Evolutionary conservation across 2,113 vertebrate genomes (phyloP).

Genomic region (Oryzias javanicus): DNA sequence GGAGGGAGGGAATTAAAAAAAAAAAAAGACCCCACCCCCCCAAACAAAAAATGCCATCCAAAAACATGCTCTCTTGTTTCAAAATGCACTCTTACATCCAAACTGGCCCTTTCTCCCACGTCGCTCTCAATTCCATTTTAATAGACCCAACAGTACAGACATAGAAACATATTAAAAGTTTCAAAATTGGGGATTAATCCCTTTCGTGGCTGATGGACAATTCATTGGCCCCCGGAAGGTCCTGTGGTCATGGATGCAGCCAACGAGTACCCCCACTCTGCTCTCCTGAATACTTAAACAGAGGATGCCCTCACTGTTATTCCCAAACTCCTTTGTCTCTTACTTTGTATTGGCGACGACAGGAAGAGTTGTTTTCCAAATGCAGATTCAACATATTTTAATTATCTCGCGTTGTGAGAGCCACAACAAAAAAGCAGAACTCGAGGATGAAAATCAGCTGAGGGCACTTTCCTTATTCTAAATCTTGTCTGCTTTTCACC

Average conservation of each 20-base stretch:
- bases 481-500: constrained; percentile 31
- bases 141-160: constrained; percentile 33
- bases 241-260: constrained; percentile 30
- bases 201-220: constrained; percentile 24
- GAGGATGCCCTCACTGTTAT: constrained; percentile 1
- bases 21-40: constrained; percentile 35
- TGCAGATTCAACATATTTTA: constrained; percentile 22
- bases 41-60: constrained; percentile 64
- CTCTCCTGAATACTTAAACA: constrained; percentile 9
- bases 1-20: constrained; percentile 51
- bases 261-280: constrained; percentile 21
- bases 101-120: constrained; percentile 51
- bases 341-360: constrained; percentile 12
- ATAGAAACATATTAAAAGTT: constrained; percentile 66
- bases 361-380: constrained; percentile 2
- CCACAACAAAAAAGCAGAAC: constrained; percentile 40
- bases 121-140: constrained; percentile 39
- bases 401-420: constrained; percentile 20
- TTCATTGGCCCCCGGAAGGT: constrained; percentile 35
- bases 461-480: constrained; percentile 31
- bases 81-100: constrained; percentile 67
- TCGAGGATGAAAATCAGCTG: constrained; percentile 23
- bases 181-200: constrained; percentile 40
- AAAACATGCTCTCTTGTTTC: constrained; percentile 72
- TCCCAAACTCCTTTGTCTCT: constrained; percentile 16